Evolutionary conservation across 1,140 invertebrate species (phyloP).

Genomic region (Scaptomyza montana): DNA sequence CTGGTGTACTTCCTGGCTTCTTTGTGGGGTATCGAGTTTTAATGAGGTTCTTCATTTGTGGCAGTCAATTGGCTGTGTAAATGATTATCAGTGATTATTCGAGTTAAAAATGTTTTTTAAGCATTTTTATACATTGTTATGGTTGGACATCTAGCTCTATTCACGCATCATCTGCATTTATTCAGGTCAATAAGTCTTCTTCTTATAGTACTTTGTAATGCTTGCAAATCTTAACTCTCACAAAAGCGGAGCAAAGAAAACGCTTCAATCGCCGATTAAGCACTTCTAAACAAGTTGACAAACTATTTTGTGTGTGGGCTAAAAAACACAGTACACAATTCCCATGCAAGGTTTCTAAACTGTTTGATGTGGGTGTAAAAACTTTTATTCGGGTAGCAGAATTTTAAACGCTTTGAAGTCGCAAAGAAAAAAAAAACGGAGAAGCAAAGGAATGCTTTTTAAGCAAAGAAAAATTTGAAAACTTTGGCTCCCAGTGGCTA

Average conservation of each 20-base stretch:
- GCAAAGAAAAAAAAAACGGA: not conserved
- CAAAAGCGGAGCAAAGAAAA: not conserved
- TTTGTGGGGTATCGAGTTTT: no score
- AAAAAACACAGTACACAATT: not conserved
- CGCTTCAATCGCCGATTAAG: not conserved
- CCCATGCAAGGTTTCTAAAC: no score
- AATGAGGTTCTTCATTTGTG: no score
- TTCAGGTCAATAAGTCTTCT: no score
- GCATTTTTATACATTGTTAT: no score
- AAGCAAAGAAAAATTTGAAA: not conserved
- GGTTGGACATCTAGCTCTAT: no score
- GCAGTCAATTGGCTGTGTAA: no score
- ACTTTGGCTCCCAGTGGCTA: slow-evolving; percentile 46
- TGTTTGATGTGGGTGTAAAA: not conserved
- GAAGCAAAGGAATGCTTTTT: not conserved
- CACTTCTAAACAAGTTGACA: not conserved
- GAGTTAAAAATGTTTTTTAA: no score
- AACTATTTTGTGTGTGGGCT: not conserved
- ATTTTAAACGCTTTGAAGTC: slow-evolving; percentile 30
- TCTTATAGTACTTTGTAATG: not conserved
- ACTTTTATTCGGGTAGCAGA: slow-evolving; percentile 2
- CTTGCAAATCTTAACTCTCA: slow-evolving; percentile 27
- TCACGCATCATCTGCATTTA: not conserved
- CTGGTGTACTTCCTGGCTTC: no score
- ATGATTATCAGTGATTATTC: no score